phyloP scores from a whole-genome alignment of 92 coral and sea anemone genomes.

The Parazoanthus atlanticus region DNA sequence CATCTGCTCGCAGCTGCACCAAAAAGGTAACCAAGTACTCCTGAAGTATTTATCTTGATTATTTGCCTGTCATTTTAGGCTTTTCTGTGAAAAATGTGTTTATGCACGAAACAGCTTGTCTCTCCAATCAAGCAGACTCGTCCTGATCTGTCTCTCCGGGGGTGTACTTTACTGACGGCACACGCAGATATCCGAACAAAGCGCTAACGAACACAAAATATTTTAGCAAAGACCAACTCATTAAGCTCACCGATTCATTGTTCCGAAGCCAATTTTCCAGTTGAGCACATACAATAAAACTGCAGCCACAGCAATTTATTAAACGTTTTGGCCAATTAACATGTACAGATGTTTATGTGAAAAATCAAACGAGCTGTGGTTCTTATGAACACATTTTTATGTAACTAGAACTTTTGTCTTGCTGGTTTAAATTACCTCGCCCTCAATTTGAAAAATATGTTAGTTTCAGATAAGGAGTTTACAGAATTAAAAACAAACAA shows the following conservation, averaged over 20 bases:
- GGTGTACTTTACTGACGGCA: neutral
- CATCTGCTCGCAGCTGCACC: neutral
- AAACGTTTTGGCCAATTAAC: neutral
- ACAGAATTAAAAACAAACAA: too few relatives aligned
- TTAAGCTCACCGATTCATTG: too few relatives aligned
- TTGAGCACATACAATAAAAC: neutral
- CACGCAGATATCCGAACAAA: neutral
- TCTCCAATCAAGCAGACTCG: neutral
- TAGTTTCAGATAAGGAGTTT: neutral
- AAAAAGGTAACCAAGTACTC: neutral
- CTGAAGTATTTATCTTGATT: neutral
- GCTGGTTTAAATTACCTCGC: neutral
- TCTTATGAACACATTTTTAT: too few relatives aligned
- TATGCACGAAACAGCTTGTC: neutral
- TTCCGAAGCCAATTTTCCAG: neutral
- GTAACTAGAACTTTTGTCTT: neutral
- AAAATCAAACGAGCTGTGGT: neutral
- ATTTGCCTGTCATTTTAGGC: neutral
- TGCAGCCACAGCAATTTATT: neutral
- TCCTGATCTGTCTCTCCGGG: neutral
- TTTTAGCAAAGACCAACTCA: neutral
- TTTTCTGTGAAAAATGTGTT: neutral
- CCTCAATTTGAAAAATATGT: neutral
- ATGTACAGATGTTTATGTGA: neutral
- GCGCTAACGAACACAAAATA: neutral